Conservation (phyloP, 2,888 invertebrate species). For the Drosophila peninsularis region DNA sequence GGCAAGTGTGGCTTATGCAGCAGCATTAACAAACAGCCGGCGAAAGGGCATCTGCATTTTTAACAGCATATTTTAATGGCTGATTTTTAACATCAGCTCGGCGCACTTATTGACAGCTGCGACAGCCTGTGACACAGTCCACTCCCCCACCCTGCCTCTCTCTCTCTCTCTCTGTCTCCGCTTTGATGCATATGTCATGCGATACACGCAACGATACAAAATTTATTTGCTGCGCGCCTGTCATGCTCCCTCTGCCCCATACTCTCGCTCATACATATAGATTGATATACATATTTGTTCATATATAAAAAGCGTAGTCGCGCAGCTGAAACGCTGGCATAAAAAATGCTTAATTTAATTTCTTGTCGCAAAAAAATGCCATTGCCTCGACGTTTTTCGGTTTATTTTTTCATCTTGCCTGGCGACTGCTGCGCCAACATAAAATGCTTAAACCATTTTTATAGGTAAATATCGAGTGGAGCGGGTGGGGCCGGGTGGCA, state of each 20-base stretch:
- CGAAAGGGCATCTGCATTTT: constrained; percentile 68
- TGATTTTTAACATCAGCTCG: constrained; percentile 78
- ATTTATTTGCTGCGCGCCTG: constrained; percentile 69
- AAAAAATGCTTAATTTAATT: constrained; percentile 78
- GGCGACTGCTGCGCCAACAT: constrained; percentile 76
- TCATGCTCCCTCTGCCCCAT: constrained; percentile 24
- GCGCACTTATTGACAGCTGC: constrained; percentile 80
- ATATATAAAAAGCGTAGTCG: constrained; percentile 12
- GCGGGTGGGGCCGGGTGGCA: neutral
- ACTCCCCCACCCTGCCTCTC: neutral
- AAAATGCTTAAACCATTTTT: constrained; percentile 80
- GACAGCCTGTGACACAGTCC: constrained; percentile 55
- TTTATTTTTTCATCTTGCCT: constrained; percentile 17
- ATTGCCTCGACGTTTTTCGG: constrained; percentile 20
- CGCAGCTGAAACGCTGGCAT: constrained; percentile 39
- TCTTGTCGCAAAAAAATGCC: constrained; percentile 51
- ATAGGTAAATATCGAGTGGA: constrained; percentile 56
- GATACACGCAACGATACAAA: constrained; percentile 74
- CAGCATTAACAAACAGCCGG: constrained; percentile 70
- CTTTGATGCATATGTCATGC: constrained; percentile 80
- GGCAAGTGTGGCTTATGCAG: constrained; percentile 65
- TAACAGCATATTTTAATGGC: constrained; percentile 80
- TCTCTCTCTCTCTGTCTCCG: constrained; percentile 2
- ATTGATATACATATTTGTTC: constrained; percentile 32
- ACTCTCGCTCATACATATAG: constrained; percentile 8